Conservation (phyloP, 2,888 invertebrate species). For the Anoncus sp. region DNA sequence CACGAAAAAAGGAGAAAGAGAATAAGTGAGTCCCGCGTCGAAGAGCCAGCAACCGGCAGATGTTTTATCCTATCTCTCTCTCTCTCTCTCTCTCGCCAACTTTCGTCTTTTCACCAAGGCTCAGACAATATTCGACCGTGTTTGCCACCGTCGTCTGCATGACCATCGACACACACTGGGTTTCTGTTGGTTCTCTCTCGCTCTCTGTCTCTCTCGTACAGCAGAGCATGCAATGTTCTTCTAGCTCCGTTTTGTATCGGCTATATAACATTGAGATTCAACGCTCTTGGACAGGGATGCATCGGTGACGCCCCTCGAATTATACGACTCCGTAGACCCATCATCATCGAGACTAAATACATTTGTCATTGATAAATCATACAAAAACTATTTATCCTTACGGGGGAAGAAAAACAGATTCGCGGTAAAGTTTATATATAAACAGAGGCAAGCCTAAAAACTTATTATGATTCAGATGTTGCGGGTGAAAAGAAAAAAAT, state of each 20-base stretch:
- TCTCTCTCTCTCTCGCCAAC: slow-evolving; percentile 24
- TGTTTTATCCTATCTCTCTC: slow-evolving; percentile 64
- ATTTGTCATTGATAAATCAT: slow-evolving; percentile 26
- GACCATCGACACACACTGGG: slow-evolving; percentile 24
- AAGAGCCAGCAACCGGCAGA: slow-evolving; percentile 64
- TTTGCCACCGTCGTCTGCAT: slow-evolving; percentile 55
- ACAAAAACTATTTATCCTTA: not conserved
- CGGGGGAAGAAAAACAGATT: not conserved
- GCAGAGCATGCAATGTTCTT: not conserved
- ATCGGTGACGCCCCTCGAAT: slow-evolving; percentile 54
- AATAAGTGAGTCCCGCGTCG: slow-evolving; percentile 32
- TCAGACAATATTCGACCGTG: slow-evolving; percentile 53
- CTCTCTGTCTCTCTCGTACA: slow-evolving; percentile 3
- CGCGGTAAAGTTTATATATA: not conserved
- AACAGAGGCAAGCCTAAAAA: no score
- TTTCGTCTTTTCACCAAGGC: slow-evolving; percentile 27
- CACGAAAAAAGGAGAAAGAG: slow-evolving; percentile 77
- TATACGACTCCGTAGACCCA: slow-evolving; percentile 30
- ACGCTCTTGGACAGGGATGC: slow-evolving; percentile 22
- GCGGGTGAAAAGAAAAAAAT: no score
- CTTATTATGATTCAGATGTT: no score
- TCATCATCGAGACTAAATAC: slow-evolving; percentile 23
- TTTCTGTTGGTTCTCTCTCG: not conserved
- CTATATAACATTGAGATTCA: slow-evolving; percentile 28
- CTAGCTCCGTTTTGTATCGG: slow-evolving; percentile 10